Conservation (phyloP, 2,113 vertebrate species). For the Coreoperca whiteheadi region DNA sequence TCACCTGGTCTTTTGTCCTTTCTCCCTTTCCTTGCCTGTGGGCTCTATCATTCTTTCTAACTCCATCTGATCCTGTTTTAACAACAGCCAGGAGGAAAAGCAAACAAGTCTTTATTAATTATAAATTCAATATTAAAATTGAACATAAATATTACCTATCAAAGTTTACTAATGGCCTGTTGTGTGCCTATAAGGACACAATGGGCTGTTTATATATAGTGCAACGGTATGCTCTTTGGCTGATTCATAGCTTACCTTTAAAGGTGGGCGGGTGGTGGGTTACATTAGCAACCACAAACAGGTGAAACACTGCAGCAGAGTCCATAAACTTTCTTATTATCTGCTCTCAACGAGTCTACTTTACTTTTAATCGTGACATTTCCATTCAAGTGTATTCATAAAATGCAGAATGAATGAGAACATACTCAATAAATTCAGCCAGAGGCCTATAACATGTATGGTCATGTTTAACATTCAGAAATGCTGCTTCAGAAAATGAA, state of each 20-base stretch:
- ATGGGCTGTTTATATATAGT: slow-evolving; percentile 28
- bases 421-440: slow-evolving; percentile 3
- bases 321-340: slow-evolving; percentile 50
- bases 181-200: slow-evolving; percentile 35
- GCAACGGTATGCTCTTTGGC: slow-evolving; percentile 36
- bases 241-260: slow-evolving; percentile 48
- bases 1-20: slow-evolving; percentile 44
- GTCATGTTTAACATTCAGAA: slow-evolving; percentile 26
- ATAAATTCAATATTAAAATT: slow-evolving; percentile 51
- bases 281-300: slow-evolving; percentile 47
- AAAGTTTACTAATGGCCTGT: slow-evolving; percentile 50
- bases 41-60: slow-evolving; percentile 52
- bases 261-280: slow-evolving; percentile 26
- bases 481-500: slow-evolving; percentile 10
- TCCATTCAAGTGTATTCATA: slow-evolving; percentile 40
- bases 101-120: slow-evolving; percentile 51
- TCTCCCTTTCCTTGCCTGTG: slow-evolving; percentile 41
- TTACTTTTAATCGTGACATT: slow-evolving; percentile 42
- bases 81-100: slow-evolving; percentile 50
- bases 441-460: neutral
- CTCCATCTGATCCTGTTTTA: slow-evolving; percentile 48
- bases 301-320: slow-evolving; percentile 36
- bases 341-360: slow-evolving; percentile 22
- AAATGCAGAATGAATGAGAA: slow-evolving; percentile 28
- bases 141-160: slow-evolving; percentile 51